Evolutionary conservation across 2,888 invertebrate genomes (phyloP).

Genomic region (Aelia acuminata): DNA sequence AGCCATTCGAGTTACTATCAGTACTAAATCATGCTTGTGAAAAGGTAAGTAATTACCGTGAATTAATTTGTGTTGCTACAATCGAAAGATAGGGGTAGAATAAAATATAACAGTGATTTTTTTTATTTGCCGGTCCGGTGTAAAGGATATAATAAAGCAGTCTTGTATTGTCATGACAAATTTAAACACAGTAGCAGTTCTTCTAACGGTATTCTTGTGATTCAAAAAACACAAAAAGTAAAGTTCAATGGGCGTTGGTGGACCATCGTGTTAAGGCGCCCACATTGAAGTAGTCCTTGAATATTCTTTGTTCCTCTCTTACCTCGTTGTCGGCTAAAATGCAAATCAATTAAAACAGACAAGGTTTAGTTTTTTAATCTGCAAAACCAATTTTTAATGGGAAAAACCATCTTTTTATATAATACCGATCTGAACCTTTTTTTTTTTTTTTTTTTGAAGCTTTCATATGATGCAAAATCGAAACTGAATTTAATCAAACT

Average conservation of each 20-base stretch:
- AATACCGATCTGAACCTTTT: no score
- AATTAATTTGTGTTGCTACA: not conserved
- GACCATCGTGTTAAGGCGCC: not conserved
- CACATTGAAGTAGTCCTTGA: slow-evolving; percentile 17
- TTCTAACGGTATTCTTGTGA: not conserved
- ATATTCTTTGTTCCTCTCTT: slow-evolving; percentile 15
- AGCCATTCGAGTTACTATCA: not conserved
- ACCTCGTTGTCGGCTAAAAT: not conserved
- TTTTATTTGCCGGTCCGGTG: not conserved
- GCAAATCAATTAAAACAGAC: not conserved
- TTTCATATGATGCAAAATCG: no score
- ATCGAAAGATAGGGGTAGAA: no score
- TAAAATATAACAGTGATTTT: no score
- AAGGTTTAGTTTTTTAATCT: not conserved
- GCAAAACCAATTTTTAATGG: no score
- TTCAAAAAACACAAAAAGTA: not conserved
- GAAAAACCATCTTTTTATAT: no score
- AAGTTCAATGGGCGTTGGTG: not conserved
- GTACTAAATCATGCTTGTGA: not conserved
- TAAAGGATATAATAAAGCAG: not conserved
- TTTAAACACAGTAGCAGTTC: not conserved
- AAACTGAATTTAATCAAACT: no score
- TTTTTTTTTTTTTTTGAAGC: no score
- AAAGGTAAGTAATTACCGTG: not conserved
- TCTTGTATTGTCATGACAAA: not conserved